Base-by-base conservation (phyloP, 2,888 invertebrate genomes). In the Proisotoma minuta region DNA sequence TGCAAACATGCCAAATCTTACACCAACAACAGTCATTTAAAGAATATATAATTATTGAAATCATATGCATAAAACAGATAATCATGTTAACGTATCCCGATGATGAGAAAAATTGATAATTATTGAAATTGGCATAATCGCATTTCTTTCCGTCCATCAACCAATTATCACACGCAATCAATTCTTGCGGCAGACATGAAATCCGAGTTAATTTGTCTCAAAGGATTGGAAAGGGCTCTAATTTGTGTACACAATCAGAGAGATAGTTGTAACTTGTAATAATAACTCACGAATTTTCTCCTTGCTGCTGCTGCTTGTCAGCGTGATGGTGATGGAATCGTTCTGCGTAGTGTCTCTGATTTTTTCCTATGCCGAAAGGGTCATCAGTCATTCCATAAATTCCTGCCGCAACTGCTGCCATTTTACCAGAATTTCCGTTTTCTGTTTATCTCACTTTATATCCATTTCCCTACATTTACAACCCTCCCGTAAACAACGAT, bases 321-420 rank as follows among this genome's bases (percentile, higher is more conserved):
- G 34, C 20, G 28, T 57, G 57, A 23, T 58, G 58, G 47, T 49
- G 34, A 58, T 49, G 49, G 24, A 58, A 58, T 28, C 50, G 20
- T 47, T 58, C 50, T 34, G 22, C 50, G 29, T 23, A 50, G 20
- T 50, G 50, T 40, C 58, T 49, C 34, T 50, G 51, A 39, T 39
- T 58, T 58, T 58, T 58, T 39, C 39, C 50, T 34, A 50, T 58
- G 50, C 72, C 72, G 67, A 73, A 73, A 52, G 73, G 73, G 60
- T 75, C 74, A 60, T 75, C 74, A 40, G 74, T 73, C 70, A 75
- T 70, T 12, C 74, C 74, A 62, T 75, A 75, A 57, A 75, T 75
- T 52, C 74, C 74, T 63, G 56, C 56, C 20, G 74, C 74, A n/a
- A 75, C 74, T 48, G 74, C 74, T 56, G 74, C 74, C 74, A 75